Evolutionary conservation across 2,888 invertebrate genomes (phyloP), one percentile per base, ranked within the genome.

Genomic region (Diachrysia chrysitis): DNA sequence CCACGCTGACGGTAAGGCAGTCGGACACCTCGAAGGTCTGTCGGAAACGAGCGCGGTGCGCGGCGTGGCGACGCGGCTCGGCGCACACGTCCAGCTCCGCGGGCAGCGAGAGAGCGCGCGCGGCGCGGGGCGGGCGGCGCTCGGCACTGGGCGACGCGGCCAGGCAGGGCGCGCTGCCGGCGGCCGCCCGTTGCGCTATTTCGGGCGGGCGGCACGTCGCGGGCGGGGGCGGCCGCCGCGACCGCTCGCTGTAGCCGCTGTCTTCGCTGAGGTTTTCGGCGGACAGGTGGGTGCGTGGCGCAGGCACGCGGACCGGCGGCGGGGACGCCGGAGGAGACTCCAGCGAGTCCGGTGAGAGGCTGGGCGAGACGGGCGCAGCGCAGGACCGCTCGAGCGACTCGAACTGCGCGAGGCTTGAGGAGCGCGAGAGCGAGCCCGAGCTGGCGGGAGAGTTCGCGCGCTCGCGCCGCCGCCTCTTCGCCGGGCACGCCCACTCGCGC

Each of bases 361-460:
- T 90, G 68, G 92, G 92, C 25, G 93, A 94, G 58, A 87, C 90
- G 62, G 93, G 93, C n/a, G 93, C 93, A 35, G 94, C 93, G 83
- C 95, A 95, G 57, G 95, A 94, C 46, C 95, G 96, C 89, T 98
- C 98, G 70, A 98, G 94, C 5, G 97, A 97, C 92, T 98, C 98
- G 91, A 98, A 98, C 91, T 98, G 98, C 73, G 98, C 96, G 73
- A 98, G 95, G 81, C 98, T 98, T 77, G 97, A 97, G 71, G 98
- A 97, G 77, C 98, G 96, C 83, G 97, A 97, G 16, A 97, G 95
- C 58, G 97, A 97, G 87, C 93, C 89, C 85, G 94, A 76, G 92
- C 93, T 94, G 87, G 89, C 80, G 71, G 92, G 94, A 73, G 95
- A 94, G 66, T 87, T 69, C 73, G 91, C 92, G 73, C 93, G 92